Base-by-base conservation (phyloP, 1,140 invertebrate genomes). In the Drosophila auraria region DNA sequence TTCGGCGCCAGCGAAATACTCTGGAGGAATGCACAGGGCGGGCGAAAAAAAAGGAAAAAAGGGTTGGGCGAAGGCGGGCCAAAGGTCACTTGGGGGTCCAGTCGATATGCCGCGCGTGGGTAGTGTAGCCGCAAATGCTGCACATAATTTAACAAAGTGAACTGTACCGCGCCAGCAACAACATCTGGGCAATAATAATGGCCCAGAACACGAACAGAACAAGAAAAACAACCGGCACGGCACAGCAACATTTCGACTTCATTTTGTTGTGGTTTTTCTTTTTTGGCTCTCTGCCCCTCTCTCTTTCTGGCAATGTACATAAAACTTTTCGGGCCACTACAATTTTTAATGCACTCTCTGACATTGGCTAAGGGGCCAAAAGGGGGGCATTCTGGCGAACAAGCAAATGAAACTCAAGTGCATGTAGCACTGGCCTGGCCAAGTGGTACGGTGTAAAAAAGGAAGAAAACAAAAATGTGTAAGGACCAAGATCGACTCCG, bases 341-440 rank as follows among this genome's bases (percentile, higher is more conserved):
- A 84, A 70, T 89, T 89, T 87, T 89, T 89, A 89, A 89, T 89
- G 86, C 86, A 90, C 84, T 89, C 81, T 79, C 84, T 89, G 78
- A 76, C 84, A 89, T 89, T 79, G 78, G 78, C 44, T 61, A 69
- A 25, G 58, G 59, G 38, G 44, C 14, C 50, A 25, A 36, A 20
- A 63, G 68, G 68, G 49, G 68, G 64, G 30, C 62, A 69, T 69
- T 57, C 50, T 53, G 71, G 69, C 80, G 87, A 78, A 90, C 84
- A 90, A 89, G 58, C 84, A 89, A 90, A 89, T 89, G 84, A 89
- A 89, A 89, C 84, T 90, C 84, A 89, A 89, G 84, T 89, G 86
- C 84, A 89, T 89, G 86, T 89, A 62, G 78, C 87, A 64, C 65
- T 78, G 65, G 73, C 84, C 84, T 53, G 78, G 84, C 84, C 84